Evolutionary conservation across 2,888 invertebrate genomes (phyloP).

Genomic region (Agriopis marginaria): DNA sequence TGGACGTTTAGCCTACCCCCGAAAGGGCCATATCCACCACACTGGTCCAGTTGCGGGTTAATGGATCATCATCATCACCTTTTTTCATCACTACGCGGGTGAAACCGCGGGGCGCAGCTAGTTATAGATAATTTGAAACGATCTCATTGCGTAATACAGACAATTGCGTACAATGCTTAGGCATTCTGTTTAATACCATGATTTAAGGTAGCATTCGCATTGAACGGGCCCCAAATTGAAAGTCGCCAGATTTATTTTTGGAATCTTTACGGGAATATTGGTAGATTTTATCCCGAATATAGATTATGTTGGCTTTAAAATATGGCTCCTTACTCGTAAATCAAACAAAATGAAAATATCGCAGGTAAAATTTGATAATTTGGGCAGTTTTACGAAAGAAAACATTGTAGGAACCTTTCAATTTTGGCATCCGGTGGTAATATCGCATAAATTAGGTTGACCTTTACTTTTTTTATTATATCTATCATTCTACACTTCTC

Average conservation of each 20-base stretch:
- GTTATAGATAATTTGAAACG: too few relatives aligned
- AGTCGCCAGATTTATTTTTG: slow-evolving; percentile 3
- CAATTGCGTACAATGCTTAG: too few relatives aligned
- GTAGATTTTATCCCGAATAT: slow-evolving; percentile 6
- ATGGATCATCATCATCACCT: too few relatives aligned
- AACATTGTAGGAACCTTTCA: slow-evolving; percentile 5
- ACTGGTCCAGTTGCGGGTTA: too few relatives aligned
- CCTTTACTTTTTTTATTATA: not conserved
- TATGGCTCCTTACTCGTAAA: slow-evolving; percentile 10
- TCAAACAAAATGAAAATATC: slow-evolving; percentile 16
- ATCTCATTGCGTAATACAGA: too few relatives aligned
- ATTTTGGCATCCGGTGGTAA: slow-evolving; percentile 5
- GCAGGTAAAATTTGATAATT: slow-evolving; percentile 6
- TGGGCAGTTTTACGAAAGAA: not conserved
- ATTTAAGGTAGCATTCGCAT: too few relatives aligned
- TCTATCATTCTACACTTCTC: too few relatives aligned
- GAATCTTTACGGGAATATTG: slow-evolving; percentile 13
- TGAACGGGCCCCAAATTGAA: not conserved
- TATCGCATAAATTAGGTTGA: not conserved
- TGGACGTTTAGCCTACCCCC: too few relatives aligned
- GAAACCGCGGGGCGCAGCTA: too few relatives aligned
- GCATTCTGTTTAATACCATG: too few relatives aligned
- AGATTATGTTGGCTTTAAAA: slow-evolving; percentile 17
- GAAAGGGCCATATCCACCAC: too few relatives aligned
- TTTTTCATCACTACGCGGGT: too few relatives aligned